phyloP scores from a whole-genome alignment of 1,140 invertebrate genomes.

The Brachionus manjavacas region DNA sequence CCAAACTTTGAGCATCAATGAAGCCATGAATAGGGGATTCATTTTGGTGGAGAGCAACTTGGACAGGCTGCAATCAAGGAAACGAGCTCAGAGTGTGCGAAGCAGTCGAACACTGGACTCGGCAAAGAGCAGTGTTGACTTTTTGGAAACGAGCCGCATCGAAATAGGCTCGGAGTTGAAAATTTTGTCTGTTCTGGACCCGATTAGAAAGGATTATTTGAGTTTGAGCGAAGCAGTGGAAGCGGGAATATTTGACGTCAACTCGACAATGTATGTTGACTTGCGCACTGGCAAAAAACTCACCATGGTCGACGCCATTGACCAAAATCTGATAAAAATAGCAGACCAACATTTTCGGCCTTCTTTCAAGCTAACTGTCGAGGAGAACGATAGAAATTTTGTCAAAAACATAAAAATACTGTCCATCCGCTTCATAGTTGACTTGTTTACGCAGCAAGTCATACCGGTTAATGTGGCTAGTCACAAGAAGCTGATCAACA shows the following conservation, averaged over 20 bases:
- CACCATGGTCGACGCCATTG: constrained; percentile 25
- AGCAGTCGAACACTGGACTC: not conserved
- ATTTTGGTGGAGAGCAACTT: constrained; percentile 24
- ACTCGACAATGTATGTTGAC: not conserved
- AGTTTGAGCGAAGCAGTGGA: not conserved
- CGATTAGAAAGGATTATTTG: not conserved
- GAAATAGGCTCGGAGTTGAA: not conserved
- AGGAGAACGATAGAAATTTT: constrained; percentile 31
- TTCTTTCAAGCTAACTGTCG: not conserved
- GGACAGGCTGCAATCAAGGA: not conserved
- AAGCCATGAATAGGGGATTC: not conserved
- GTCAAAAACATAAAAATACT: constrained; percentile 9
- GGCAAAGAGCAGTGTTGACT: not conserved
- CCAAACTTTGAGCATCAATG: not conserved
- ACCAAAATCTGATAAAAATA: constrained; percentile 27
- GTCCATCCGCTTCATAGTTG: not conserved
- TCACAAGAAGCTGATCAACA: not conserved
- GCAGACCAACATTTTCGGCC: not conserved
- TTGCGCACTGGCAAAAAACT: not conserved
- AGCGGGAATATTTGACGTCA: constrained; percentile 4
- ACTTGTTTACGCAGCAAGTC: not conserved
- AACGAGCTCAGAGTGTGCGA: not conserved
- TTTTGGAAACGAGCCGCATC: not conserved
- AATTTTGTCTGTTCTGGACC: constrained; percentile 22
- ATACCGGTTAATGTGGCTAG: constrained; percentile 9